A percentile compares a stretch with the other conserved stretches of the same genome.
Evolutionary conservation across 1,140 invertebrate genomes (phyloP).

Genomic region (Drosophila rufa): DNA sequence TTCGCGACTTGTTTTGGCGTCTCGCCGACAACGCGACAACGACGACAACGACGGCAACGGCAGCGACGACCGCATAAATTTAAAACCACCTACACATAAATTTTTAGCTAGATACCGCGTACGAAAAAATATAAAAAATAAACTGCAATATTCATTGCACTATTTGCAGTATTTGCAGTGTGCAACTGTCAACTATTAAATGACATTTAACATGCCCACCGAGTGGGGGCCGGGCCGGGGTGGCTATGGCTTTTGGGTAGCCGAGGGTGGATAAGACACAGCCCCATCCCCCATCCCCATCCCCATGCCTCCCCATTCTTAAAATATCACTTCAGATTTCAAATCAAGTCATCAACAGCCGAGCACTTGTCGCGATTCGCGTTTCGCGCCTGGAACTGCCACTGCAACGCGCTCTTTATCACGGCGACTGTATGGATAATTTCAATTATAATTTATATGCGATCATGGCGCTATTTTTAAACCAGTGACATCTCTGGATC

Average conservation of each 20-base stretch:
- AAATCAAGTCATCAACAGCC: slow-evolving; percentile 77
- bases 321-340: slow-evolving; percentile 82
- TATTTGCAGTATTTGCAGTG: slow-evolving; percentile 60
- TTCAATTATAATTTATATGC: slow-evolving; percentile 83
- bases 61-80: slow-evolving; percentile 79
- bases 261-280: slow-evolving; percentile 21
- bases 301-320: slow-evolving; percentile 54
- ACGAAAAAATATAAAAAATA: slow-evolving; percentile 48
- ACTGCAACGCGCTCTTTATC: slow-evolving; percentile 27
- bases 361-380: slow-evolving; percentile 1
- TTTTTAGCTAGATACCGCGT: slow-evolving; percentile 54
- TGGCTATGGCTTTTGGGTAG: neutral
- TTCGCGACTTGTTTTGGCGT: slow-evolving; percentile 73
- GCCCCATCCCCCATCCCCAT: neutral
- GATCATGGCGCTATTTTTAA: slow-evolving; percentile 72
- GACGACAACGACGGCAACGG: slow-evolving; percentile 72
- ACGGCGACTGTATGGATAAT: slow-evolving; percentile 55
- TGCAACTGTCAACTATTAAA: slow-evolving; percentile 83
- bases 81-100: slow-evolving; percentile 67
- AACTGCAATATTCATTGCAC: slow-evolving; percentile 74
- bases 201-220: slow-evolving; percentile 82
- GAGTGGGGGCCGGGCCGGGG: slow-evolving; percentile 12
- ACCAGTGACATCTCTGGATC: slow-evolving; percentile 32
- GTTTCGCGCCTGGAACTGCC: slow-evolving; percentile 1
- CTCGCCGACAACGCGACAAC: slow-evolving; percentile 56